phyloP scores from a whole-genome alignment of 2,113 vertebrate genomes.

The Columba livia region DNA sequence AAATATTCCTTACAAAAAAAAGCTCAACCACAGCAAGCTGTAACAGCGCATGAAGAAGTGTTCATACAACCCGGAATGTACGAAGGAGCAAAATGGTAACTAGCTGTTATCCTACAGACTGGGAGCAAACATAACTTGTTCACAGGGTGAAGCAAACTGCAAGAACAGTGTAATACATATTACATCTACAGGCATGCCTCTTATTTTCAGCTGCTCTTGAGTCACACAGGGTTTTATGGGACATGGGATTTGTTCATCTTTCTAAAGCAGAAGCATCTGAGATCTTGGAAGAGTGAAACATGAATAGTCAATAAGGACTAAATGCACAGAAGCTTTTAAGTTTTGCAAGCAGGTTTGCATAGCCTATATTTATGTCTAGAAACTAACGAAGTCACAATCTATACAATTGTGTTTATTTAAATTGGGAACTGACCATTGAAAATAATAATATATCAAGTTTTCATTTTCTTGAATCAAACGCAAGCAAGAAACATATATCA shows the following conservation, averaged over 20 bases:
- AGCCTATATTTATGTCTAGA: not conserved
- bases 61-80: not conserved
- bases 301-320: not conserved
- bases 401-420: not conserved
- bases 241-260: not conserved
- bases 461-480: not conserved
- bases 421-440: not conserved
- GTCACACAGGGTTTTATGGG: not conserved
- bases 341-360: not conserved
- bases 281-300: not conserved
- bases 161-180: not conserved
- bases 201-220: not conserved
- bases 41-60: not conserved
- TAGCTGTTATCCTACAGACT: not conserved
- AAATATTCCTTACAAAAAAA: not conserved
- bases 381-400: not conserved
- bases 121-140: not conserved
- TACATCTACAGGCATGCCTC: not conserved
- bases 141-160: not conserved
- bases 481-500: not conserved
- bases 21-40: not conserved
- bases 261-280: not conserved
- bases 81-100: not conserved
- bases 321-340: not conserved
- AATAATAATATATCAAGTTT: not conserved